Evolutionary conservation across 2,797 vertebrate genomes (phyloP).

Genomic region (Prunella strophiata): DNA sequence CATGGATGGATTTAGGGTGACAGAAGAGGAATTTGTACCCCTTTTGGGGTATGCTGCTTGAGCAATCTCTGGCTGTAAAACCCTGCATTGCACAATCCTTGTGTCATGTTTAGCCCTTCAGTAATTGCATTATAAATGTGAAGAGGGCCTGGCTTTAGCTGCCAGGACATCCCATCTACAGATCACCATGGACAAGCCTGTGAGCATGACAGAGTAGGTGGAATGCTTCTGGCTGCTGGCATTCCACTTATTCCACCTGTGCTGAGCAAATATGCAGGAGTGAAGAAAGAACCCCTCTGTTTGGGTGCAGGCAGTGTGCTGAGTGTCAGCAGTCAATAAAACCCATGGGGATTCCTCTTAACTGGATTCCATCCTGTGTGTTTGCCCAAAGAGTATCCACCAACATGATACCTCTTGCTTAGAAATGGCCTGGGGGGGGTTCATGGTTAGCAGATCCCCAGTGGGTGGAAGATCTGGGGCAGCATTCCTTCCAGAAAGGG

Average conservation of each 20-base stretch:
- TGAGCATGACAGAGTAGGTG: not conserved
- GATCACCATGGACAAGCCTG: not conserved
- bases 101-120: not conserved
- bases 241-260: accelerated
- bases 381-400: not conserved
- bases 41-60: not conserved
- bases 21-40: not conserved
- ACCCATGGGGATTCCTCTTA: not conserved
- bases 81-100: not conserved
- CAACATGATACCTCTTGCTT: not conserved
- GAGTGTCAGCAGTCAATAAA: not conserved
- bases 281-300: not conserved
- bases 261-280: accelerated
- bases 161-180: not conserved
- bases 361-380: not conserved
- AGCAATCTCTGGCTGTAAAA: not conserved
- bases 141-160: not conserved
- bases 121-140: not conserved
- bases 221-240: not conserved
- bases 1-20: not conserved
- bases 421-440: accelerated
- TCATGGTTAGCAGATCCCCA: not conserved
- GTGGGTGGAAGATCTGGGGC: not conserved
- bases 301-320: not conserved
- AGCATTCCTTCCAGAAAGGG: accelerated